Evolutionary conservation across 2,113 vertebrate genomes (phyloP).

Genomic region (Apodemus speciosus): DNA sequence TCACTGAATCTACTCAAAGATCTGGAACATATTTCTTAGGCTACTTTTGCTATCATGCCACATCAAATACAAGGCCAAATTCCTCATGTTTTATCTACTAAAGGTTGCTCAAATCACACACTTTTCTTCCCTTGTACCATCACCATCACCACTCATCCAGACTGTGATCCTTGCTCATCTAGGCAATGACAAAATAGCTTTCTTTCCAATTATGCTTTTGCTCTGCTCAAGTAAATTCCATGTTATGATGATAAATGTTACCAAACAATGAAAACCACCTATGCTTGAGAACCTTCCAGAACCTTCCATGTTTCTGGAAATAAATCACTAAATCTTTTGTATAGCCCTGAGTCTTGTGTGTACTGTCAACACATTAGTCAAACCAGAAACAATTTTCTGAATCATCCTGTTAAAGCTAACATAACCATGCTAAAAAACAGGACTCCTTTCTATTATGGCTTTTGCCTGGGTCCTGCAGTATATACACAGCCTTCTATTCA

Average conservation of each 20-base stretch:
- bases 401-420: background rate
- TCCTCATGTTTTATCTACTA: background rate
- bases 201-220: background rate
- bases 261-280: background rate
- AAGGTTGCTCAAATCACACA: background rate
- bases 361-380: background rate
- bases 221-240: background rate
- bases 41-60: fast-evolving
- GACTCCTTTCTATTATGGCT: fast-evolving
- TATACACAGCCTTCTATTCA: no score
- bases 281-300: background rate
- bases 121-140: background rate
- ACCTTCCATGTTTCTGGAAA: background rate
- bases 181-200: background rate
- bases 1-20: background rate
- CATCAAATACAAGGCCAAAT: background rate
- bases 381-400: background rate
- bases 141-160: background rate
- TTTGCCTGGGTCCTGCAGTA: background rate
- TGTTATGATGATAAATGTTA: background rate
- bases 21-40: background rate
- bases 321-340: background rate
- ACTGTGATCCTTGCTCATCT: background rate
- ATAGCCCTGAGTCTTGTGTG: background rate
- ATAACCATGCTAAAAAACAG: background rate